phyloP scores from a whole-genome alignment of 2,113 vertebrate species.

The Tachysurus fulvidraco region DNA sequence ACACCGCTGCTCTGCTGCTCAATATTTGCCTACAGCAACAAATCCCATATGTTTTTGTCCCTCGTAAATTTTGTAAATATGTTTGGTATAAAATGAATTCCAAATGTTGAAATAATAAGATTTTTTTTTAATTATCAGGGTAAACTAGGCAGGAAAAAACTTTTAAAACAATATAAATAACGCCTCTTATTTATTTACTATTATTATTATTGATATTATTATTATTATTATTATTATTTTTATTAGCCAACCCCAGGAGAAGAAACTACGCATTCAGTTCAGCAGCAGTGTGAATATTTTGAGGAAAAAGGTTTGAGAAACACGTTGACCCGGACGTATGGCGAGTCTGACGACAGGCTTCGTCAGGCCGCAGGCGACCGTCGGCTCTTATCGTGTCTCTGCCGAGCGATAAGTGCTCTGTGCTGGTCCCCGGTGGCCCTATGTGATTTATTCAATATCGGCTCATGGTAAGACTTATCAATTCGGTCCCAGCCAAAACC shows the following conservation, averaged over 20 bases:
- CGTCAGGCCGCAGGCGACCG: conserved; percentile 17
- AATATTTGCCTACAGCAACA: neutral
- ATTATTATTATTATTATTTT: neutral
- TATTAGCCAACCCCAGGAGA: no score
- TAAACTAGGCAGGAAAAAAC: neutral
- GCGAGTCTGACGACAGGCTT: conserved; percentile 59
- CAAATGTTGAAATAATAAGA: neutral
- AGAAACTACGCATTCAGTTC: conserved; percentile 7
- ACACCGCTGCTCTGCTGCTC: neutral
- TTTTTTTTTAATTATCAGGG: neutral
- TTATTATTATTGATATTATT: neutral
- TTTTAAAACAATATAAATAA: neutral
- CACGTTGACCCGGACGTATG: conserved; percentile 59
- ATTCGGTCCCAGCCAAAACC: conserved; percentile 17
- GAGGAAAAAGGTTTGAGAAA: conserved; percentile 16
- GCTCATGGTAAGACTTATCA: conserved; percentile 29
- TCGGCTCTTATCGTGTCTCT: conserved; percentile 34
- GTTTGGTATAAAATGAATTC: neutral
- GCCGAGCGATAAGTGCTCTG: conserved; percentile 38
- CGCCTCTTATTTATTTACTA: neutral
- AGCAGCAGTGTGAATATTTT: conserved; percentile 33
- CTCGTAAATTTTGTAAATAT: neutral
- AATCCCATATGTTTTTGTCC: neutral
- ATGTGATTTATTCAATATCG: conserved; percentile 42
- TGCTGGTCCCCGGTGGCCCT: conserved; percentile 17